Percentiles rank a stretch among this genome's conserved stretches.
Evolutionary conservation across 2,113 vertebrate species (phyloP).

Genomic region (Ancistrus triradiatus): DNA sequence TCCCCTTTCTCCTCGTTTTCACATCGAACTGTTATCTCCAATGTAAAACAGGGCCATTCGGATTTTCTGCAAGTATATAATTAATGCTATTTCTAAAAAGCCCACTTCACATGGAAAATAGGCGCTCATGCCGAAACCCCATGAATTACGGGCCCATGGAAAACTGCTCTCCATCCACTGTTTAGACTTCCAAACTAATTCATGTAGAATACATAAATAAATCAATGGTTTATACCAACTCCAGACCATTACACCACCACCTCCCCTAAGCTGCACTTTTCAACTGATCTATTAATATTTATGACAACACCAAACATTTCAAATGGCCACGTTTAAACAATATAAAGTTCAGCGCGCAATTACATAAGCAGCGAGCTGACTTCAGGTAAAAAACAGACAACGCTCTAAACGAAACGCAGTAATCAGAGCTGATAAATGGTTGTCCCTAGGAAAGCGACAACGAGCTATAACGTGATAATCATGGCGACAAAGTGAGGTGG

Average conservation of each 20-base stretch:
- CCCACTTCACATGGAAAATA: constrained; percentile 75
- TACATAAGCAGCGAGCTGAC: constrained; percentile 59
- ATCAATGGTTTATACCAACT: constrained; percentile 72
- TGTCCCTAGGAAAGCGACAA: constrained; percentile 24
- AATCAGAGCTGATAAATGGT: constrained; percentile 50
- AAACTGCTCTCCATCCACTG: constrained; percentile 67
- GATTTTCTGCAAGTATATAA: constrained; percentile 72
- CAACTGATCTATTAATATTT: constrained; percentile 77
- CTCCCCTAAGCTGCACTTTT: constrained; percentile 63
- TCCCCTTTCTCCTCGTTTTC: constrained; percentile 37
- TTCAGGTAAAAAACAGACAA: constrained; percentile 52
- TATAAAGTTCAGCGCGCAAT: constrained; percentile 58
- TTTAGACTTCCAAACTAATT: constrained; percentile 78
- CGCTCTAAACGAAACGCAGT: constrained; percentile 56
- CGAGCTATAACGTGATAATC: constrained; percentile 37
- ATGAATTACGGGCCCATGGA: constrained; percentile 59
- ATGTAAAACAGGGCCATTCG: constrained; percentile 71
- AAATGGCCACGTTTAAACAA: constrained; percentile 69
- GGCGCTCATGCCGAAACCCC: constrained; percentile 61
- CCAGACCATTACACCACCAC: constrained; percentile 68
- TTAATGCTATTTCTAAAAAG: constrained; percentile 77
- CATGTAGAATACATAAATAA: constrained; percentile 79
- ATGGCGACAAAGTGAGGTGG: constrained; percentile 31
- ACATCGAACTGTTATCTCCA: constrained; percentile 68
- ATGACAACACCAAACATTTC: constrained; percentile 76